Conservation (phyloP, 1,140 invertebrate genomes). For the Drosophila bocqueti region DNA sequence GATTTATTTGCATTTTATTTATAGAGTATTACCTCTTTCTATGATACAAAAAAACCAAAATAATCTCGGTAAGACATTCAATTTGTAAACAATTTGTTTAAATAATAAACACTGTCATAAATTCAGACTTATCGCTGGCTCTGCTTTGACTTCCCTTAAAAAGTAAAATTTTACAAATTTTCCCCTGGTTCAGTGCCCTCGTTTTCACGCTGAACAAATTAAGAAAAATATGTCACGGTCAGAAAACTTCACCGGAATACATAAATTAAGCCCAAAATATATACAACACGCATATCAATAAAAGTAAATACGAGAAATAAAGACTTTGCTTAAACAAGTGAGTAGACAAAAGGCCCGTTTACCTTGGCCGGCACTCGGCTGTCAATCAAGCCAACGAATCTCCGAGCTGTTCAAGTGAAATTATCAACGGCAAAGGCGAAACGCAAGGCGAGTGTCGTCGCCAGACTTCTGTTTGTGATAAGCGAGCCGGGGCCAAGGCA, state of each 20-base stretch:
- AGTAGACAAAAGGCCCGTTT: conserved; percentile 43
- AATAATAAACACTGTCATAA: background rate
- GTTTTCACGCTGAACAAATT: background rate
- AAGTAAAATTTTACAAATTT: conserved; percentile 8
- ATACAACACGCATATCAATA: conserved; percentile 14
- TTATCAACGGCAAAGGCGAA: conserved; percentile 50
- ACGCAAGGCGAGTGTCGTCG: conserved; percentile 33
- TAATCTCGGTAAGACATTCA: background rate
- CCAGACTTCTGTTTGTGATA: conserved; percentile 47
- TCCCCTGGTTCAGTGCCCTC: conserved; percentile 52
- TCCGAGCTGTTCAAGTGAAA: conserved; percentile 53
- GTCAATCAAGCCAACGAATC: conserved; percentile 64
- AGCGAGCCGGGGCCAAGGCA: conserved; percentile 53
- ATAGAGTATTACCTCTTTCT: background rate
- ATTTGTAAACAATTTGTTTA: conserved; percentile 11
- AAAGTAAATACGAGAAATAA: conserved; percentile 35
- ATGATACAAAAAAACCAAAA: background rate
- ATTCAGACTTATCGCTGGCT: background rate
- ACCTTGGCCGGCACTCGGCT: conserved; percentile 60
- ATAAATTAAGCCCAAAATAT: conserved; percentile 61
- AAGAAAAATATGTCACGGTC: conserved; percentile 68
- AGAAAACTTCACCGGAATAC: conserved; percentile 67
- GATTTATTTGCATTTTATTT: conserved; percentile 2
- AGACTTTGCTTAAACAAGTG: conserved; percentile 46
- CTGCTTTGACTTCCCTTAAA: background rate